Evolutionary conservation across 1,140 invertebrate species (phyloP), one percentile per base, ranked within the genome.

Genomic region (Dinoponera quadriceps): DNA sequence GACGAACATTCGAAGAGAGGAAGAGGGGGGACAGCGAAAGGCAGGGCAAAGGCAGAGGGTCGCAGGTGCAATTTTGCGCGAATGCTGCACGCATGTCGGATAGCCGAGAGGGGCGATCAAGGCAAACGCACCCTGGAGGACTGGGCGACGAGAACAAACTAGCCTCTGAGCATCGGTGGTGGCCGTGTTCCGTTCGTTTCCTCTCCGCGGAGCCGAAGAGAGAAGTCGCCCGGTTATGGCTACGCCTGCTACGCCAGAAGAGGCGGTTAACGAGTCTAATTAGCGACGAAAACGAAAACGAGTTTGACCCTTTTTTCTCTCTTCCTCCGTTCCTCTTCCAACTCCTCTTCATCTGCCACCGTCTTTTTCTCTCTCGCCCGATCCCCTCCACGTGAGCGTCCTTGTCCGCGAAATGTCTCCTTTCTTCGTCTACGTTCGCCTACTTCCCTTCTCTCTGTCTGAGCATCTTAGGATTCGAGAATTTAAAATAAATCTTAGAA

Each of bases 201-300:
- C 89, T 90, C 84, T 88, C 86, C 83, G 85, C 75, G 74, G 83
- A 88, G 72, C 77, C 73, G 81, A 85, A 84, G 85, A 87, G 85
- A 87, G 87, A 89, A 91, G 90, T 89, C 90, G 91, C 90, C 92
- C 91, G 90, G 92, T 93, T 92, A 93, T 93, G 93, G 92, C 91
- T 91, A 92, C 85, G 90, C 90, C 83, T 84, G 91, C 91, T 91
- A 92, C 84, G 90, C 88, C 83, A 86, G 90, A 91, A 87, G 91
- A 89, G 90, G 91, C 92, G 92, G 92, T 93, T 94, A 94, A 94
- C 92, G 93, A 94, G 92, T 93, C 93, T 94, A 94, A 94, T 94
- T 94, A 94, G 94, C 93, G 92, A 94, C 93, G 93, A 94, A 94
- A 94, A 94, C 93, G 93, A 94, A 93, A 94, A 94, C 94, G 93